Evolutionary conservation across 2,797 vertebrate species (phyloP), one percentile per base, ranked within the genome.

Genomic region (Phoeniculus purpureus): DNA sequence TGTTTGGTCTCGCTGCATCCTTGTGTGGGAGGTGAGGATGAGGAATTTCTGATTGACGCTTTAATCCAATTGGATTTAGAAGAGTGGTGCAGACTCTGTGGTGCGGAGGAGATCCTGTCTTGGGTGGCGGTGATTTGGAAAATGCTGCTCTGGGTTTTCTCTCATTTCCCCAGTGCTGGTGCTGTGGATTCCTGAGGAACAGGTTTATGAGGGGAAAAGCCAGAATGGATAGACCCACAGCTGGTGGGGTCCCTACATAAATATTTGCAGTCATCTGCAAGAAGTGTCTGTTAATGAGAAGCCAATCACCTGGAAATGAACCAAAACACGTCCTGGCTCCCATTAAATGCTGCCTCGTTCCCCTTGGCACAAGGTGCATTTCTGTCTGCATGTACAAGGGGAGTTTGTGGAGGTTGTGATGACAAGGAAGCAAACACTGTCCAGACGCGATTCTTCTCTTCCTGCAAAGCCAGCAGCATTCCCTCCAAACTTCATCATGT

Each of bases 391-490:
- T 52, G 15, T 43, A 90, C 79, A 94, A 80, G 86, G 62, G 59
- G 29, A 47, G 31, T 92, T 15, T 90, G 82, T 86, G 11, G 52
- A 83, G 66, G 87, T 76, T 26, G 55, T 13, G 84, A 81, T 90
- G 92, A 92, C 92, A 85, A 25, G 58, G 90, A 20, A 82, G 88
- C 91, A 90, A 93, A 89, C 89, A 32, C 75, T 93, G 90, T 94
- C 90, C 94, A 85, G 90, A 72, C 92, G 65, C 82, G 89, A 81
- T 76, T 87, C 84, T 55, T 70, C 66, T 52, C 90, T 81, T 84
- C 65, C 90, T 21, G 45, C 79, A 66, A 27, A 87, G 81, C 79
- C 90, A 72, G 70, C 43, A 26, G 10, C 86, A 72, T 92, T 93
- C 86, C 75, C 94, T 82, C 79, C 65, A 59, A 75, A 72, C 62